Conservation (phyloP, 2,113 vertebrate genomes). For the Bambusicola thoracicus region DNA sequence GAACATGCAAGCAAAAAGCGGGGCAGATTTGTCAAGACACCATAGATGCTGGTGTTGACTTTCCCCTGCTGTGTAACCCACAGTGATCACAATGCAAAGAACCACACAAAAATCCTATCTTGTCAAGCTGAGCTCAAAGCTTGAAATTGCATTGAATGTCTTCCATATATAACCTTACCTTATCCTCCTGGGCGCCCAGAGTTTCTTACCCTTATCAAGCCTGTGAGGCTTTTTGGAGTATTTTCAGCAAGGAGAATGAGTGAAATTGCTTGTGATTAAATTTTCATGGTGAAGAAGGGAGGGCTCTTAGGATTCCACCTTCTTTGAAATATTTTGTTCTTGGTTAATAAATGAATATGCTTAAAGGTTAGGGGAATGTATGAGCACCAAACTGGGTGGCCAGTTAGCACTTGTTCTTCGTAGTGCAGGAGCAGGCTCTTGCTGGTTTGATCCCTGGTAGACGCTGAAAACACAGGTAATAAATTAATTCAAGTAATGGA, state of each 20-base stretch:
- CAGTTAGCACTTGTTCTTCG: not conserved
- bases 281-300: conserved; percentile 52
- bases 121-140: conserved; percentile 23
- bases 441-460: not conserved
- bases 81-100: conserved; percentile 35
- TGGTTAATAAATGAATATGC: conserved; percentile 54
- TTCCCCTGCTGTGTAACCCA: conserved; percentile 18
- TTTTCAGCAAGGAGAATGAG: conserved; percentile 48
- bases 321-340: conserved; percentile 59
- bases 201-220: not conserved
- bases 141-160: conserved; percentile 10
- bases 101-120: not conserved
- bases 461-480: not conserved
- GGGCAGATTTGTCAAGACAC: conserved; percentile 17
- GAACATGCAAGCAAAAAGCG: not conserved
- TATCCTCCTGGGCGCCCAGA: not conserved
- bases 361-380: not conserved
- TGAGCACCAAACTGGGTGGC: not conserved
- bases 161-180: not conserved
- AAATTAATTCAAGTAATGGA: not conserved
- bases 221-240: not conserved
- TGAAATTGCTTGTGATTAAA: conserved; percentile 64
- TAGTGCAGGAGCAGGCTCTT: not conserved
- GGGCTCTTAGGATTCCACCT: conserved; percentile 45
- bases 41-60: not conserved